These are phyloP conservation scores for Lacerta viridis DNA, from an alignment of 2,797 vertebrate genomes.

Conservation along the genomic window DNA sequence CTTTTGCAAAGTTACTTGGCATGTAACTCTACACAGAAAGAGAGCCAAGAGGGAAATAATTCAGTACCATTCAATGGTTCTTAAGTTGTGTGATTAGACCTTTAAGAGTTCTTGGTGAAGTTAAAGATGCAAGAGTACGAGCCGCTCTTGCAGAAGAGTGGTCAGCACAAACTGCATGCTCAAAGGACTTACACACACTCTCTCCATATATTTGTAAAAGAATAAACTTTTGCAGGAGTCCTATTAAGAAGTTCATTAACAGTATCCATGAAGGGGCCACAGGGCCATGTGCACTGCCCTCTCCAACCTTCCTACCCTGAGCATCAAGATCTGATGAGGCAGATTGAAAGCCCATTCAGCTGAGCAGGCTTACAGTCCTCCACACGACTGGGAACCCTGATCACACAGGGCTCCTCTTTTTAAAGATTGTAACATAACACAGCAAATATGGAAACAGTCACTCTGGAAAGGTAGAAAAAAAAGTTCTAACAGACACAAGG, in stretches of 20 bases:
- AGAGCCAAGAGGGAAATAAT: background rate
- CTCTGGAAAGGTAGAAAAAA: background rate
- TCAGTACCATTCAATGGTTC: background rate
- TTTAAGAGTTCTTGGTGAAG: background rate
- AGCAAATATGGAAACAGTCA: background rate
- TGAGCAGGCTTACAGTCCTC: no score
- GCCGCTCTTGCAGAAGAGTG: background rate
- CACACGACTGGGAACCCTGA: no score
- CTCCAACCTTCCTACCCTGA: no score
- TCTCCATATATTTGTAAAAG: background rate
- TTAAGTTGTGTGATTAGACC: background rate
- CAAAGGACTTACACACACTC: no score
- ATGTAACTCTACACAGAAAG: slow-evolving; percentile 10
- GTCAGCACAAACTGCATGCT: background rate
- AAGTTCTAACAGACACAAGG: background rate
- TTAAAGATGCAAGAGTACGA: slow-evolving; percentile 14
- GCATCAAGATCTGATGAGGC: no score
- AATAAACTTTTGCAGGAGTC: background rate
- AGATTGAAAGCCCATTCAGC: no score
- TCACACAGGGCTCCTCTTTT: no score
- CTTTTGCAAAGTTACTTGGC: slow-evolving; percentile 13
- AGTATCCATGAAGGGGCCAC: no score
- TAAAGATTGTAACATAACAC: background rate
- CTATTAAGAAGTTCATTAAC: no score
- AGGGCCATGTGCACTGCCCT: no score